A percentile compares a stretch with the other conserved stretches of the same genome.
Evolutionary conservation across 2,888 invertebrate genomes (phyloP).

Genomic region (Laspeyria flexula): DNA sequence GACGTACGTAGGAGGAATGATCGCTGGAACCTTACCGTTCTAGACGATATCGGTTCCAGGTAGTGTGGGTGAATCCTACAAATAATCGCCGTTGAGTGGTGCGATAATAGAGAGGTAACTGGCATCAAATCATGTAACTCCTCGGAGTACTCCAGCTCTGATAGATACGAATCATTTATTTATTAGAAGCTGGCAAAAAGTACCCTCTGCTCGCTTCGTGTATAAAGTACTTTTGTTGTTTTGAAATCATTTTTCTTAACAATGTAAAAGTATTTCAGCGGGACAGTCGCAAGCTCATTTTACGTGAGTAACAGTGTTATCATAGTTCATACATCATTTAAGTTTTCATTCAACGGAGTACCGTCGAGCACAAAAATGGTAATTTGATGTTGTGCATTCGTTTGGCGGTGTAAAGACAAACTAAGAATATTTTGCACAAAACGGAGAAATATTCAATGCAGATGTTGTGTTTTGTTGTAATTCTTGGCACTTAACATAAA

Average conservation of each 20-base stretch:
- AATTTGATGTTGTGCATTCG: conserved; percentile 55
- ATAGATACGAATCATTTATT: too few species aligned
- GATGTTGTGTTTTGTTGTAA: conserved; percentile 34
- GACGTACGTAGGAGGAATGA: too few species aligned
- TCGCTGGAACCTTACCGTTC: too few species aligned
- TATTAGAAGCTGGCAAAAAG: too few species aligned
- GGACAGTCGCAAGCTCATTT: conserved; percentile 11
- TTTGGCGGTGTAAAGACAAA: conserved; percentile 51
- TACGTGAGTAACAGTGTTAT: conserved; percentile 34
- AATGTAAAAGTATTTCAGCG: neutral
- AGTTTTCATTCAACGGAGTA: conserved; percentile 53
- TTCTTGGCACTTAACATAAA: conserved; percentile 1
- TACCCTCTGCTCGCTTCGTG: too few species aligned
- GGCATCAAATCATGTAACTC: too few species aligned
- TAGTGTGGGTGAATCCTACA: too few species aligned
- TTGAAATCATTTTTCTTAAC: neutral
- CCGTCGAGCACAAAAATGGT: conserved; percentile 59
- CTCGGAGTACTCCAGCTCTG: too few species aligned
- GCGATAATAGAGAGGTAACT: too few species aligned
- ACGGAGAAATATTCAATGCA: conserved; percentile 51
- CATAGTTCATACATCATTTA: conserved; percentile 62
- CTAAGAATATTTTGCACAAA: conserved; percentile 56
- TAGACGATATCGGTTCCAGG: too few species aligned
- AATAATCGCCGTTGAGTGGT: too few species aligned
- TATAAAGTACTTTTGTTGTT: too few species aligned